phyloP scores from a whole-genome alignment of 2,888 invertebrate species.

The Pristionchus maxplancki region DNA sequence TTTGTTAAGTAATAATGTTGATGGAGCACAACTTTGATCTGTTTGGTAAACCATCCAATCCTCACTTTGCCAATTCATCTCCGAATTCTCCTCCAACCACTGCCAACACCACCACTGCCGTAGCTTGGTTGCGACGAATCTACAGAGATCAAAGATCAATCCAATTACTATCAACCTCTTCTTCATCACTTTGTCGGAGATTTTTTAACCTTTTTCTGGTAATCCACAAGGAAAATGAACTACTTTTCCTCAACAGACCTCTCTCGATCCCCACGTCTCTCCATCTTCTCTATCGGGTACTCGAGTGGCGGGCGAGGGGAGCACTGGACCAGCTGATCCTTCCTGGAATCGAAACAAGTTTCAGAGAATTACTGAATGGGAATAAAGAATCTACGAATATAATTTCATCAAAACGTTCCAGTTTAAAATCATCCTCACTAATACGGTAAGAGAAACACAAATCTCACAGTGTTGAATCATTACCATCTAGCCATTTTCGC shows the following conservation, averaged over 20 bases:
- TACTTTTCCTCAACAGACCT: neutral
- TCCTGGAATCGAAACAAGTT: neutral
- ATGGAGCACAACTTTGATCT: neutral
- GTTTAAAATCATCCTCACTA: neutral
- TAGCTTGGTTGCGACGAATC: conserved; percentile 93
- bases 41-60: neutral
- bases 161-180: neutral
- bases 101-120: conserved; percentile 94
- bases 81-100: conserved; percentile 99
- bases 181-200: neutral
- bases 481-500: neutral
- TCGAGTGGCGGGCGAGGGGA: conserved; percentile 32
- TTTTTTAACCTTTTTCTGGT: neutral
- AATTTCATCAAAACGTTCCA: no score
- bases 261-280: conserved; percentile 51
- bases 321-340: neutral
- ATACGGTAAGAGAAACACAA: neutral
- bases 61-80: conserved; percentile 85
- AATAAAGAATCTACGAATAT: neutral
- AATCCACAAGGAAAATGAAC: neutral
- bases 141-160: conserved; percentile 58
- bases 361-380: no score
- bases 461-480: neutral
- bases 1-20: neutral
- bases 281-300: conserved; percentile 45